These are phyloP conservation scores for Pyrocoelia pectoralis DNA, from an alignment of 2,888 invertebrate species.

Conservation along the genomic window DNA sequence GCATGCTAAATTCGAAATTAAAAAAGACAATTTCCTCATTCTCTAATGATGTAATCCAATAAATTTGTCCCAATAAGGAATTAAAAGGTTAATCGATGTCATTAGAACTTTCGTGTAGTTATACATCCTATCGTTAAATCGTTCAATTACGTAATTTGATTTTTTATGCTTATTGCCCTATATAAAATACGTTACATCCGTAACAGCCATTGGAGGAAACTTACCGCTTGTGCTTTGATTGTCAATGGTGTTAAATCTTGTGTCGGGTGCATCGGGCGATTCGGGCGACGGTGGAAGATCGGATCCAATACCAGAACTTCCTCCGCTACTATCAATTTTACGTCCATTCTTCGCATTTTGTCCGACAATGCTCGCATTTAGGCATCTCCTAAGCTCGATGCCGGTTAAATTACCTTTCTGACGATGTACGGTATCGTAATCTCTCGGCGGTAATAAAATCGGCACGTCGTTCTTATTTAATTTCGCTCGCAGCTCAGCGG, in stretches of 20 bases:
- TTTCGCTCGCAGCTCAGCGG: conserved; percentile 87
- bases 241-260: conserved; percentile 53
- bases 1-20: not conserved
- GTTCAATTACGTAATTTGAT: not conserved
- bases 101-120: not conserved
- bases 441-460: conserved; percentile 88
- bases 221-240: conserved; percentile 45
- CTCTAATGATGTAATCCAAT: not conserved
- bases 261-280: conserved; percentile 57
- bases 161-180: too few species aligned
- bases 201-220: conserved; percentile 26
- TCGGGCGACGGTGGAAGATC: conserved; percentile 88
- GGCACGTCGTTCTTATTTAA: conserved; percentile 68
- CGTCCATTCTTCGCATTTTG: conserved; percentile 56
- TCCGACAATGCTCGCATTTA: conserved; percentile 75
- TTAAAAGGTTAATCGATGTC: not conserved
- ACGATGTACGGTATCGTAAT: conserved; percentile 92
- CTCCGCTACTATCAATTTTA: conserved; percentile 64
- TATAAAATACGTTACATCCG: too few species aligned
- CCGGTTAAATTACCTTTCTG: conserved; percentile 78
- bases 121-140: too few species aligned
- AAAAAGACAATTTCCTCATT: not conserved
- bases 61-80: not conserved
- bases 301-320: conserved; percentile 89
- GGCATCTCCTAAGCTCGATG: conserved; percentile 73